phyloP scores from a whole-genome alignment of 1,140 invertebrate species.

The Drosophila auraria region DNA sequence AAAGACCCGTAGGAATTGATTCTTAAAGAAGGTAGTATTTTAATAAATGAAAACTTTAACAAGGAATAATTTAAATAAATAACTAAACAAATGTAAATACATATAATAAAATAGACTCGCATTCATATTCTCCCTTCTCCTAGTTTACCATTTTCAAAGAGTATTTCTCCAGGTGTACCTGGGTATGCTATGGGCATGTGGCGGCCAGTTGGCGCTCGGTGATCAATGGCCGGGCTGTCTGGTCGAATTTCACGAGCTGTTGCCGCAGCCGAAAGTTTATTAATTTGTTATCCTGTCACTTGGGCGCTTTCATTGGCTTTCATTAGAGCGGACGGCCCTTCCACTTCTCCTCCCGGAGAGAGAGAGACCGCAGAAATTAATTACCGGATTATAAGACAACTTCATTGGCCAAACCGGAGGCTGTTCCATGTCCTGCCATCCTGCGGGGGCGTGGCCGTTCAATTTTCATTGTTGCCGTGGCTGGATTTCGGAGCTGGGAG shows the following conservation, averaged over 20 bases:
- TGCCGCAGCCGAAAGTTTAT: conserved; percentile 70
- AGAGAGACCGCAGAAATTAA: conserved; percentile 73
- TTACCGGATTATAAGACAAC: conserved; percentile 80
- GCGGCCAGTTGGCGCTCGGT: conserved; percentile 24
- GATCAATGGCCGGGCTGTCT: conserved; percentile 36
- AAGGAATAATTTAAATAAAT: too few relatives aligned
- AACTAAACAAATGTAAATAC: too few relatives aligned
- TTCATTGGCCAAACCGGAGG: conserved; percentile 60
- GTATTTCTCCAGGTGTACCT: not conserved
- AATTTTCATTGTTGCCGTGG: conserved; percentile 59
- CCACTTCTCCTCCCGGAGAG: not conserved
- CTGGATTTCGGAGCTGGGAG: conserved; percentile 24
- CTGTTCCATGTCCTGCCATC: not conserved
- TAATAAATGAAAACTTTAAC: too few relatives aligned
- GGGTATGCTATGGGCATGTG: conserved; percentile 10
- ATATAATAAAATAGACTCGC: too few relatives aligned
- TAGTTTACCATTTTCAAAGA: rapidly evolving
- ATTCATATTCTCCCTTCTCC: too few relatives aligned
- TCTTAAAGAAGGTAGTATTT: too few relatives aligned
- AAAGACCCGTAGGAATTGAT: too few relatives aligned
- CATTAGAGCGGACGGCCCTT: conserved; percentile 47
- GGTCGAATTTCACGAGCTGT: conserved; percentile 47
- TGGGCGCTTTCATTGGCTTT: conserved; percentile 75
- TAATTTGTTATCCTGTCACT: conserved; percentile 82
- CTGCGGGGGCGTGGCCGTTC: conserved; percentile 20